phyloP scores from a whole-genome alignment of 2,797 vertebrate species.

The Falco biarmicus region DNA sequence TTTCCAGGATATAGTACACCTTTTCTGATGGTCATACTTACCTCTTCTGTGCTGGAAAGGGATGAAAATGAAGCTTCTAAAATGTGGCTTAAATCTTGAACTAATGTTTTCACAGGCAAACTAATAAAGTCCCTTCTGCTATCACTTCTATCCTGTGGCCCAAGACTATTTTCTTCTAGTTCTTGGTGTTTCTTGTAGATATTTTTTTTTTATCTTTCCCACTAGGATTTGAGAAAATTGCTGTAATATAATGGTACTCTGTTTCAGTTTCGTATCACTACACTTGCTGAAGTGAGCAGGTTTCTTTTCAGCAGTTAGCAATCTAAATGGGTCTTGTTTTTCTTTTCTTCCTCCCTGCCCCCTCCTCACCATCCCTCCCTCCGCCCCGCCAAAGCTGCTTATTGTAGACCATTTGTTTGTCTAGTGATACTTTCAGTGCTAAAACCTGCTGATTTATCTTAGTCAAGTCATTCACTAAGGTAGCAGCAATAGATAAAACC shows the following conservation, averaged over 20 bases:
- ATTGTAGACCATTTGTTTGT: not conserved
- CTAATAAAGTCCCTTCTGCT: not conserved
- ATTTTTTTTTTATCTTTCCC: not conserved
- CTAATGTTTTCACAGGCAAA: not conserved
- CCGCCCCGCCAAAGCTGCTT: not conserved
- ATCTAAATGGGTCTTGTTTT: too few relatives aligned
- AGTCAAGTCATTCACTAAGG: not conserved
- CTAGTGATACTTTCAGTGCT: not conserved
- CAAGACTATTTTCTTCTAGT: not conserved
- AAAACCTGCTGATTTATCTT: not conserved
- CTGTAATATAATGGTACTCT: not conserved
- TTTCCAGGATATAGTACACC: not conserved
- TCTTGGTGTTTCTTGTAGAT: not conserved
- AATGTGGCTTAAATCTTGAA: not conserved
- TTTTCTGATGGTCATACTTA: not conserved
- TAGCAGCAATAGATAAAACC: not conserved
- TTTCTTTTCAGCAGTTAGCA: not conserved
- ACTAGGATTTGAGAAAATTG: conserved; percentile 1
- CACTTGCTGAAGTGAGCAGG: not conserved
- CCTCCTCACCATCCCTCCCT: too few relatives aligned
- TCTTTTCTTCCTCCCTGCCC: not conserved
- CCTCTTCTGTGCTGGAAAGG: not conserved
- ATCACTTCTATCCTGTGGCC: not conserved
- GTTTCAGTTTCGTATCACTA: not conserved
- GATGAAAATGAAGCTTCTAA: not conserved